Conservation (phyloP, 2,888 invertebrate genomes). For the Dromius quadrimaculatus region DNA sequence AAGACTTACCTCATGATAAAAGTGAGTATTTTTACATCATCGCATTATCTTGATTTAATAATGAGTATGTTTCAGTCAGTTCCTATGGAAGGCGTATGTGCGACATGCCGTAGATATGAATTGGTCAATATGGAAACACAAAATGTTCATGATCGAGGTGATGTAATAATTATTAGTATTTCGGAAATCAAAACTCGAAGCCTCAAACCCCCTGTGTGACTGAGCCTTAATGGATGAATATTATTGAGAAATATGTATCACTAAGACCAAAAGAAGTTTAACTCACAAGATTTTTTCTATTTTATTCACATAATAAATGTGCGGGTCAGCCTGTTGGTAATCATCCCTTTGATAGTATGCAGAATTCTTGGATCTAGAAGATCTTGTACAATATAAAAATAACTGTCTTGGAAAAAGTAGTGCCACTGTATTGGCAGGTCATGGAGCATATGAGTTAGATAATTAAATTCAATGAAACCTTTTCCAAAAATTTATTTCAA, state of each 20-base stretch:
- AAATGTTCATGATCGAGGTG: slow-evolving; percentile 33
- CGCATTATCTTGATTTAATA: slow-evolving; percentile 10
- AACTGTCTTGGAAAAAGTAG: no score
- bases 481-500: no score
- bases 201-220: slow-evolving; percentile 1
- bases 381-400: no score
- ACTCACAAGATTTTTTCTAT: slow-evolving; percentile 22
- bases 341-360: slow-evolving; percentile 38
- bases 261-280: slow-evolving; percentile 4
- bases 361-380: no score
- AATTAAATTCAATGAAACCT: no score
- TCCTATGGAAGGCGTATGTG: no score
- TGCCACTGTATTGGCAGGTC: no score
- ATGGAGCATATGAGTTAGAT: no score
- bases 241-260: slow-evolving; percentile 11
- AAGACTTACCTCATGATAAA: slow-evolving; percentile 31
- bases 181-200: slow-evolving; percentile 30
- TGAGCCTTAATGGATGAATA: slow-evolving; percentile 15
- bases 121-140: slow-evolving; percentile 6
- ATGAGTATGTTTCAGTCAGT: background rate
- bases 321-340: slow-evolving; percentile 30
- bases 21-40: background rate
- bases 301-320: slow-evolving; percentile 37
- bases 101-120: slow-evolving; percentile 43
- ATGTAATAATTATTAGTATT: slow-evolving; percentile 38